These are phyloP conservation scores for Corapipo altera DNA, from an alignment of 2,113 vertebrate genomes.

Conservation along the genomic window DNA sequence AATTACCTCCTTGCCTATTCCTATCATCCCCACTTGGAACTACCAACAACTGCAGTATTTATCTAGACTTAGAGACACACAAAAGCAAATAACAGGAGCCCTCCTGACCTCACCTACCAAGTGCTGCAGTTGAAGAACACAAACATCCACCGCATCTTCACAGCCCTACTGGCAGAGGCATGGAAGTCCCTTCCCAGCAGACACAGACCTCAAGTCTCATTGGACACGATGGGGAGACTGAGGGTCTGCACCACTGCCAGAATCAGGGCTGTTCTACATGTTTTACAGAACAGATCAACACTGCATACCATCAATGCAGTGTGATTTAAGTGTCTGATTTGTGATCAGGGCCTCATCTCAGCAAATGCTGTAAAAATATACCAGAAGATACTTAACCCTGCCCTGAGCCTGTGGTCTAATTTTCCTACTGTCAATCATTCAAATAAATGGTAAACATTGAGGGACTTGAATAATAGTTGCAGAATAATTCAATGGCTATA, in stretches of 20 bases:
- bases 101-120: not conserved
- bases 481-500: constrained; percentile 4
- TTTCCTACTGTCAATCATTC: not conserved
- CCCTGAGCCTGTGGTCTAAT: not conserved
- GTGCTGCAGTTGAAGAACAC: not conserved
- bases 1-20: not conserved
- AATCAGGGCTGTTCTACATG: not conserved
- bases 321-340: not conserved
- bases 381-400: not conserved
- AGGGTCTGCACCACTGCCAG: not conserved
- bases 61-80: not conserved
- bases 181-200: not conserved
- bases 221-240: accelerated
- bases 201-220: not conserved
- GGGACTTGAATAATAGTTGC: not conserved
- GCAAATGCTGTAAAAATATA: not conserved
- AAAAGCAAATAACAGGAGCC: not conserved
- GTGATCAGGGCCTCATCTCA: not conserved
- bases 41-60: not conserved
- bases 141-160: not conserved
- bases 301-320: not conserved
- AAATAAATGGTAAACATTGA: not conserved
- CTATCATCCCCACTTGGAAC: not conserved
- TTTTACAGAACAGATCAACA: not conserved
- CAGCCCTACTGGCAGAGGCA: not conserved